Evolutionary conservation across 2,797 vertebrate species (phyloP).

Genomic region (Steatocranus sp.): DNA sequence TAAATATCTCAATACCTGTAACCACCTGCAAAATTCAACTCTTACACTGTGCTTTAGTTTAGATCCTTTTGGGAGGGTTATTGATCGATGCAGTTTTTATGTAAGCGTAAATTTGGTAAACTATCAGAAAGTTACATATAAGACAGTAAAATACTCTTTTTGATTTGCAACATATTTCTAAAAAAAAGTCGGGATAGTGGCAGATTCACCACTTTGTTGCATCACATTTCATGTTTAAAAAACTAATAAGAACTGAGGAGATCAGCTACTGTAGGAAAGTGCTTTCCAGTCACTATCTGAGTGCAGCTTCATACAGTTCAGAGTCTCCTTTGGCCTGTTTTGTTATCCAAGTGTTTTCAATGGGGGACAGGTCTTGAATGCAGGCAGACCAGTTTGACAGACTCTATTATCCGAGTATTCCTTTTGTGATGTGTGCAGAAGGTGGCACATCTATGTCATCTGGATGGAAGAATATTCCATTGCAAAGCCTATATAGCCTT

Average conservation of each 20-base stretch:
- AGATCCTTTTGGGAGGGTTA: background rate
- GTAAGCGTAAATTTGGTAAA: background rate
- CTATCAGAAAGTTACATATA: background rate
- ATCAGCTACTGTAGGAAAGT: background rate
- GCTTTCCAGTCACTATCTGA: background rate
- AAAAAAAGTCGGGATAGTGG: background rate
- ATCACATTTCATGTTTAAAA: background rate
- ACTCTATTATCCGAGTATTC: background rate
- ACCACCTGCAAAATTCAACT: background rate
- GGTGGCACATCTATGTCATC: background rate
- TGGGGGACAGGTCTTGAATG: background rate
- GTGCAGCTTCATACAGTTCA: background rate
- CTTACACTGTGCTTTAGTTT: background rate
- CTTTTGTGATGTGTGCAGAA: background rate
- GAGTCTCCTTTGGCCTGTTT: background rate
- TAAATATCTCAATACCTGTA: background rate
- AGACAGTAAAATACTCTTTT: background rate
- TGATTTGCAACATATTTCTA: background rate
- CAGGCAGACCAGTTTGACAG: background rate
- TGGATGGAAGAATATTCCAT: background rate
- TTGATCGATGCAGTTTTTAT: background rate
- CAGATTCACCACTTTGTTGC: background rate
- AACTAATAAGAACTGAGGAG: background rate
- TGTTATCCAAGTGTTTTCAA: background rate
- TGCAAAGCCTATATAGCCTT: background rate